A percentile compares a stretch with the other conserved stretches of the same genome.
phyloP scores from a whole-genome alignment of 2,113 vertebrate genomes.

The Castor canadensis region DNA sequence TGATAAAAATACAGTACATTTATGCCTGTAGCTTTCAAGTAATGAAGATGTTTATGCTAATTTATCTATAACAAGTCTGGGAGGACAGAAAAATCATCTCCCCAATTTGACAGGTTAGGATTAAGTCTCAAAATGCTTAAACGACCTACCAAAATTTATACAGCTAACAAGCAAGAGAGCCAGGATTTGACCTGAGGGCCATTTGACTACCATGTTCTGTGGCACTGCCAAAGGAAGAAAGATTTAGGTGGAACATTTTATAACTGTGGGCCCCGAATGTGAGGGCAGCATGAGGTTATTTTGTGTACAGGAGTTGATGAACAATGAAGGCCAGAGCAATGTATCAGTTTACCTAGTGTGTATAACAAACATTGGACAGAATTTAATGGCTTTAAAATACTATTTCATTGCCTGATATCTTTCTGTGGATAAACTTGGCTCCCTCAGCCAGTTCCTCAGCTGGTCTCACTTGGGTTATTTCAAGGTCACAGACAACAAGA shows the following conservation, averaged over 20 bases:
- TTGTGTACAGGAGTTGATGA: not conserved
- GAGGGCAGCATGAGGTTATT: not conserved
- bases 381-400: not conserved
- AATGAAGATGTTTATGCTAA: not conserved
- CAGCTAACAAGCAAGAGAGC: not conserved
- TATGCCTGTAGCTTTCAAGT: slow-evolving; percentile 32
- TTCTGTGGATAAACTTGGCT: not conserved
- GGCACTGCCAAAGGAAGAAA: not conserved
- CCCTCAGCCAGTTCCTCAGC: not conserved
- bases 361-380: not conserved
- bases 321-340: not conserved
- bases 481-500: not conserved
- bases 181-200: not conserved
- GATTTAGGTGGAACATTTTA: not conserved
- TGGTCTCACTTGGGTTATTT: not conserved
- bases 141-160: not conserved
- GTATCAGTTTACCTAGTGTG: not conserved
- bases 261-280: not conserved
- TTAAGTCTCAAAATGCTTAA: not conserved
- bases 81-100: not conserved
- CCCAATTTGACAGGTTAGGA: not conserved
- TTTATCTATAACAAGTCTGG: not conserved
- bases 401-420: not conserved
- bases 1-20: slow-evolving; percentile 26
- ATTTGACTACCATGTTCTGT: not conserved